Evolutionary conservation across 2,888 invertebrate genomes (phyloP), one percentile per base, ranked within the genome.

Genomic region (Carabus problematicus): DNA sequence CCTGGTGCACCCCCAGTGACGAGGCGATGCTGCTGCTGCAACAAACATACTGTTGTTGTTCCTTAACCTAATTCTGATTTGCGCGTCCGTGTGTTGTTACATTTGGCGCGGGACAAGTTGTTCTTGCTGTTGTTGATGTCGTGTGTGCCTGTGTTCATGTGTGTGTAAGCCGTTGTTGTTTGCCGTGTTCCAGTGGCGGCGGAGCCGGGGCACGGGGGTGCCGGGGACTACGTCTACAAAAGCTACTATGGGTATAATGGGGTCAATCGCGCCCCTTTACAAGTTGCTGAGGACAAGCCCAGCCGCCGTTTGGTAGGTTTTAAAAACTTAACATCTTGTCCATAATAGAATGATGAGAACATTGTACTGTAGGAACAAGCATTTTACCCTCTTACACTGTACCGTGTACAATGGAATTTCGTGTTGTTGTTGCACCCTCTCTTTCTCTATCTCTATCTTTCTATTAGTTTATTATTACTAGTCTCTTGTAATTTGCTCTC

Each of bases 181-280:
- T 77, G 77, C 80, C 79, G 79, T 80, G 86, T 90, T 91, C 85
- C 90, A 91, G 91, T 91, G 90, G 91, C 90, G 87, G 90, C 90
- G 85, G 90, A 90, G 87, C 89, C 90, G 85, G 87, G 88, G 85
- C 85, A 84, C 80, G 87, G 89, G 88, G 88, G 90, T 88, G 88
- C 89, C 87, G 88, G 88, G 89, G 92, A 92, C 88, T 90, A 89
- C 91, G 92, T 89, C 92, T 93, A 92, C 90, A 89, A 87, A 88
- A 89, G 86, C 89, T 89, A 86, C 88, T 87, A 62, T 83, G 84
- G 84, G 87, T 91, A 86, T 90, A 90, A 88, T 87, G 88, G 88
- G 85, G 83, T 79, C 76, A 77, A 77, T 71, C 74, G 81, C 75
- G 79, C 84, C 83, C 85, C 85, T 80, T 84, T 84, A 83, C 85